Evolutionary conservation across 2,113 vertebrate genomes (phyloP).

Genomic region (Narcine bancroftii): DNA sequence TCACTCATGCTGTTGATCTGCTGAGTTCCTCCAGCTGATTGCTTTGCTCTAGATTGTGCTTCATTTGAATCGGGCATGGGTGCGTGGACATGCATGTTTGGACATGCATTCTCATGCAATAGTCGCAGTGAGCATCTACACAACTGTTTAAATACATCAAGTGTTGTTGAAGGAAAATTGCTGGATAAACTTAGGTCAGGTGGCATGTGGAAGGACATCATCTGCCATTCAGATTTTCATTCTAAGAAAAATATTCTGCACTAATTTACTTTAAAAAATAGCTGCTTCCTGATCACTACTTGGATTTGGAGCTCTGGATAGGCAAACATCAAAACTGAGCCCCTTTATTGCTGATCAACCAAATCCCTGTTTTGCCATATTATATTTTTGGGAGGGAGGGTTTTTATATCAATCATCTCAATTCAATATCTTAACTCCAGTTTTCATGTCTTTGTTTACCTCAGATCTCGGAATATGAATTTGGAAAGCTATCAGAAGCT

Average conservation of each 20-base stretch:
- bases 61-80: too few species aligned
- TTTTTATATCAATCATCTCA: neutral
- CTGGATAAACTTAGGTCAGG: too few species aligned
- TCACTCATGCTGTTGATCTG: too few species aligned
- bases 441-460: constrained; percentile 27
- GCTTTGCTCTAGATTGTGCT: too few species aligned
- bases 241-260: neutral
- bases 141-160: too few species aligned
- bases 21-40: too few species aligned
- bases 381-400: neutral
- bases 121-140: neutral
- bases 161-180: too few species aligned
- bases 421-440: neutral
- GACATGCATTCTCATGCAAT: too few species aligned
- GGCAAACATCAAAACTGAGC: neutral
- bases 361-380: neutral
- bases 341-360: neutral
- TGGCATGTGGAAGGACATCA: too few species aligned
- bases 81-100: too few species aligned
- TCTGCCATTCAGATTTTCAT: too few species aligned
- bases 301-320: neutral
- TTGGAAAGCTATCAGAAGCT: constrained; percentile 54
- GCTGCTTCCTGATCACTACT: neutral
- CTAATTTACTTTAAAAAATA: neutral
- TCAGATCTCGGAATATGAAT: constrained; percentile 59